Base-by-base conservation (phyloP, 2,797 vertebrate species). In the Carduelis carduelis region DNA sequence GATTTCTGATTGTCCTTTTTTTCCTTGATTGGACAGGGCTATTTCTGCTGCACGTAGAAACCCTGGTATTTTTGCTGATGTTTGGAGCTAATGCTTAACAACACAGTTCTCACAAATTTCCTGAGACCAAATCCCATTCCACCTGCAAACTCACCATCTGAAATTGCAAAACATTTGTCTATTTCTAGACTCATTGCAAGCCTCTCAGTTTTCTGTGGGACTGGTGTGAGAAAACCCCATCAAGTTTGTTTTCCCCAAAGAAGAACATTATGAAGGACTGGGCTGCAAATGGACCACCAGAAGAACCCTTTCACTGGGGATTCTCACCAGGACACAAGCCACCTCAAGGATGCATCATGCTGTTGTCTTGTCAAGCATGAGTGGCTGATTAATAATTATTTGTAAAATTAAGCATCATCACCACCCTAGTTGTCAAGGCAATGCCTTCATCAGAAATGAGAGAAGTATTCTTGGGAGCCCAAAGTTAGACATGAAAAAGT, bases 1-100 rank as follows among this genome's bases (percentile, higher is more conserved):
- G 24, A 55, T 72, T 92, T 91, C 61, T 82, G 46, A 79, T 89
- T 91, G 57, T 37, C 39, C 20, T 63, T 80, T 71, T 57, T 44
- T 23, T 5, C 26, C 30, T 74, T 85, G 23, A 61, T 52, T 85
- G 30, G 12, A 26, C 35, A 86, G 56, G 23, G 32, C 30, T 94
- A 46, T 63, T 92, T 87, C 63, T 83, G 49, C 32, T 69, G 56
- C 46, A 82, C 11, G 15, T 69, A 78, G 39, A 68, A 86, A 53
- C 20, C 2, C 26, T 64, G 60, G 22, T 47, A 52, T 46, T 89
- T 90, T 81, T 86, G 57, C 69, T 89, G 49, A 60, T 64, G 13
- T 57, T 77, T 81, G 30, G 26, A 79, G 21, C 41, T 47, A 76
- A 61, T 14, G 46, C 47, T 70, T 72, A 68, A 19, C 44, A 77